A percentile compares a stretch with the other conserved stretches of the same genome.
Conservation (phyloP, 2,113 vertebrate species). For the Maylandia zebra region DNA sequence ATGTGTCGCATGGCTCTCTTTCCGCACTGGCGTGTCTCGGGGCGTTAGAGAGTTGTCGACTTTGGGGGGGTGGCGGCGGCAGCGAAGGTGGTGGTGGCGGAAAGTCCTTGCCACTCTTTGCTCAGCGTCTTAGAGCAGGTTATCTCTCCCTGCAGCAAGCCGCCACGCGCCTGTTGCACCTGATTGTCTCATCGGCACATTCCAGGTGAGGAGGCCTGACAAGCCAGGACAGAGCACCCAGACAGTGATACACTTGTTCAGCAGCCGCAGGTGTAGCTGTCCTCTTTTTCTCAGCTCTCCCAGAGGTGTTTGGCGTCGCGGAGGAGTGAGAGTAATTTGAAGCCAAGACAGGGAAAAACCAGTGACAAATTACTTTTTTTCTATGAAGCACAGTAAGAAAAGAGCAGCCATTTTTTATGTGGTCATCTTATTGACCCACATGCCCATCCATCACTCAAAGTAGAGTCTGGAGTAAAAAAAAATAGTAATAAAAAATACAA, state of each 20-base stretch:
- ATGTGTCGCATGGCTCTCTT: background rate
- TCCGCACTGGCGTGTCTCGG: background rate
- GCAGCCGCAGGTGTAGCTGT: conserved; percentile 91
- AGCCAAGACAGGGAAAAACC: conserved; percentile 4
- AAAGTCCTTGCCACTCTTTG: conserved; percentile 33
- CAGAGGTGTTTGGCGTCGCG: conserved; percentile 65
- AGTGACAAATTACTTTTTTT: conserved; percentile 32
- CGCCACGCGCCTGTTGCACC: conserved; percentile 93
- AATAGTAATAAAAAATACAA: background rate
- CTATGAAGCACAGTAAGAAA: background rate
- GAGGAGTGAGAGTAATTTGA: conserved; percentile 65
- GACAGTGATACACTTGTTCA: conserved; percentile 97
- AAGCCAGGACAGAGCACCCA: conserved; percentile 78
- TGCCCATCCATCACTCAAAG: conserved; percentile 11
- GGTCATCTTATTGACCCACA: conserved; percentile 7
- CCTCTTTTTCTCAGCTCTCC: conserved; percentile 65
- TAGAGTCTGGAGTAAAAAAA: background rate
- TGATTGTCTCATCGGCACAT: conserved; percentile 92
- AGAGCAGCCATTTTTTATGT: background rate
- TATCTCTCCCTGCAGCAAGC: conserved; percentile 78
- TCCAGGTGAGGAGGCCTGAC: conserved; percentile 78
- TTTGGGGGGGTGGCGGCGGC: background rate
- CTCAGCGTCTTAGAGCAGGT: conserved; percentile 68
- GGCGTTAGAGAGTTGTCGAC: conserved; percentile 4
- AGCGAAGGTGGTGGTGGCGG: background rate